phyloP scores from a whole-genome alignment of 2,888 invertebrate genomes.

The Orthosia cruda region DNA sequence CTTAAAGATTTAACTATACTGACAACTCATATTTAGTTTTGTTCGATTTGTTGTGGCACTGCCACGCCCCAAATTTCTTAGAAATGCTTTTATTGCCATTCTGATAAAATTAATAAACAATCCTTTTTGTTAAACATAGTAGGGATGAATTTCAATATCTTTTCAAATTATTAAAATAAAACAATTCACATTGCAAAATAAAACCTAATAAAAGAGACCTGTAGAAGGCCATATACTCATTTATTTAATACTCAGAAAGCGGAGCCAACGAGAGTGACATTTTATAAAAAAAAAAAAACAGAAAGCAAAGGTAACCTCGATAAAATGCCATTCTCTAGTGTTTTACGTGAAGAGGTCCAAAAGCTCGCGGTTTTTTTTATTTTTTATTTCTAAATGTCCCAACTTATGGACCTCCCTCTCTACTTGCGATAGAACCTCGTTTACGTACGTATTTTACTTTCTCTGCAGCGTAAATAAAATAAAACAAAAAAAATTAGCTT shows the following conservation, averaged over 20 bases:
- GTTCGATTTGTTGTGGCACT: no score
- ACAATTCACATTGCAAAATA: background rate
- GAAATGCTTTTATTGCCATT: no score
- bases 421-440: constrained; percentile 40
- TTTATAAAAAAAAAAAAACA: constrained; percentile 56
- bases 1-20: no score
- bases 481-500: constrained; percentile 76
- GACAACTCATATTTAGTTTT: no score
- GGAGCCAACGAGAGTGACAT: constrained; percentile 65
- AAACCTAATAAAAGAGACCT: background rate
- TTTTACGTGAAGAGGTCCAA: constrained; percentile 7
- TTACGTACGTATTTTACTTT: constrained; percentile 89
- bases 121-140: no score
- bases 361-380: no score
- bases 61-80: background rate
- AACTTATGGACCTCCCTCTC: no score
- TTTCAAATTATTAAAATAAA: background rate
- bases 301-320: constrained; percentile 53
- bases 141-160: background rate
- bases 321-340: constrained; percentile 81
- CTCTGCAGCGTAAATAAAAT: constrained; percentile 86
- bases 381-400: no score
- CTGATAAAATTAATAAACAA: background rate
- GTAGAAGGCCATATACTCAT: background rate
- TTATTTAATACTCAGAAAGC: constrained; percentile 47